Base-by-base conservation (phyloP, 1,140 invertebrate genomes). In the Meloidogyne hapla region DNA sequence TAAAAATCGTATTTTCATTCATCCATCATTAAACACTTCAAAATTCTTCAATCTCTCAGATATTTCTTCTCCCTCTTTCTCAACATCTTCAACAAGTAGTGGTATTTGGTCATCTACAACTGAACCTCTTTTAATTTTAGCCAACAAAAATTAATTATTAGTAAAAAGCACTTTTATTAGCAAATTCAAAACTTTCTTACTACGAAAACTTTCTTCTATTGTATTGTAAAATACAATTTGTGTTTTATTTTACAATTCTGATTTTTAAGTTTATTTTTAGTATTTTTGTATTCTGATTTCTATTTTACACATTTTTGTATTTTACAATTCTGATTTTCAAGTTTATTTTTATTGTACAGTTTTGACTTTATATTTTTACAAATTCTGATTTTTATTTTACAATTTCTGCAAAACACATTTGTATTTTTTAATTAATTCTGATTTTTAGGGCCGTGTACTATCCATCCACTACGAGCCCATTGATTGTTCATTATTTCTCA, bases 401-500 rank as follows among this genome's bases (percentile, higher is more conserved):
- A 0, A 33, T 33, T 4, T 1, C n/a, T n/a, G n/a, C n/a, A n/a
- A n/a, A n/a, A n/a, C n/a, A n/a, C 33, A 33, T 6, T 3, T 33
- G 33, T 33, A 6, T 33, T 12, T 26, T 9, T 45, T 48, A 40
- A 69, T 68, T 33, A 9, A 69, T 48, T 69, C 28, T 33, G n/a
- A 8, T 63, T 72, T 33, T 33, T 33, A 73, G 71, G 71, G 71
- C 23, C 21, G 56, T 13, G 71, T 73, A 2, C 12, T 73, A 38
- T 61, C 71, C n/a, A 73, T 73, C 15, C 56, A 73, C n/a, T 73
- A 26, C 71, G 48, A 73, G 0, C 23, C 42, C 13, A 64, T 0
- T n/a, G 45, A 26, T 2, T 13, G 15, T 33, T 26, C 71, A 3
- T 23, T 73, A n/a, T 56, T 63, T 2, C 56, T 73, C 18, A 73